Evolutionary conservation across 2,888 invertebrate genomes (phyloP).

Genomic region (Philereme transversata): DNA sequence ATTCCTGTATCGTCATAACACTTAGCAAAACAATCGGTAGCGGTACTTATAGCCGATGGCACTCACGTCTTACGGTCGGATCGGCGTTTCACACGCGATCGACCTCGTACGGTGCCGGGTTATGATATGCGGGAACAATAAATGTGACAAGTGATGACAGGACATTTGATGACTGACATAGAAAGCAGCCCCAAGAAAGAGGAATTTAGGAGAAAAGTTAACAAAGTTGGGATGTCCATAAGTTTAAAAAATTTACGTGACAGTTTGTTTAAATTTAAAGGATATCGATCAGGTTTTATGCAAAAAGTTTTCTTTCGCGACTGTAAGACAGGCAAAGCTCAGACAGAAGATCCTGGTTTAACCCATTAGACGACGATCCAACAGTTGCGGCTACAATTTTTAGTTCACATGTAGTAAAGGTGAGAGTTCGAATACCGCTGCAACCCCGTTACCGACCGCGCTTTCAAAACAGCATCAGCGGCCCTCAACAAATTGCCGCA

Average conservation of each 20-base stretch:
- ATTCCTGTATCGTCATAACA: slow-evolving; percentile 53
- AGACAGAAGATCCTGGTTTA: too few species aligned
- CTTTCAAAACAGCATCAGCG: slow-evolving; percentile 38
- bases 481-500: slow-evolving; percentile 61
- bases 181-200: too few species aligned
- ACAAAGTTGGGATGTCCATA: too few species aligned
- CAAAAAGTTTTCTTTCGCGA: too few species aligned
- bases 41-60: slow-evolving; percentile 70
- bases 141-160: slow-evolving; percentile 19
- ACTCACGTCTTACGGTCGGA: slow-evolving; percentile 58
- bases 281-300: too few species aligned
- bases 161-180: too few species aligned
- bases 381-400: background rate
- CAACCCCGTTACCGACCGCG: slow-evolving; percentile 23
- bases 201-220: too few species aligned
- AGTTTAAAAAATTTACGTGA: too few species aligned
- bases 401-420: slow-evolving; percentile 9
- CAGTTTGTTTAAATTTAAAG: too few species aligned
- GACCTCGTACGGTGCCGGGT: slow-evolving; percentile 28
- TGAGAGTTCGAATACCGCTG: slow-evolving; percentile 19
- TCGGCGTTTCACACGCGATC: slow-evolving; percentile 68
- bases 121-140: background rate
- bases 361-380: too few species aligned
- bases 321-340: too few species aligned
- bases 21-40: slow-evolving; percentile 77